A percentile compares a stretch with the other conserved stretches of the same genome.
Evolutionary conservation across 2,888 invertebrate species (phyloP).

Genomic region (Drosophila vallismaia): DNA sequence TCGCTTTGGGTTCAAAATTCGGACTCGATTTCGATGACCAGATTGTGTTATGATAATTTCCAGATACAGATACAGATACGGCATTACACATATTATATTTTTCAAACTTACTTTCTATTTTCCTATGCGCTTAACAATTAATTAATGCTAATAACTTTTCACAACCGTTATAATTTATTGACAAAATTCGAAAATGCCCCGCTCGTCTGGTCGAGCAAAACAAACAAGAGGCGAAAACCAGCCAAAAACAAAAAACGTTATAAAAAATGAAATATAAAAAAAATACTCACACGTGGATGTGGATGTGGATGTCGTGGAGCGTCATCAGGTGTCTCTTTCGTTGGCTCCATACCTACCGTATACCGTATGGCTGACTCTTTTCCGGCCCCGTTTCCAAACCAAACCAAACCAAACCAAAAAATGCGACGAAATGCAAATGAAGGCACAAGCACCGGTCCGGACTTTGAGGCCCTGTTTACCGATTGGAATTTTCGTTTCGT

Average conservation of each 20-base stretch:
- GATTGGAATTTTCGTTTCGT: background rate
- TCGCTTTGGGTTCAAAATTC: slow-evolving; percentile 19
- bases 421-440: slow-evolving; percentile 16
- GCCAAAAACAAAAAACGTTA: background rate
- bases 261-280: background rate
- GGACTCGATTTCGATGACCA: slow-evolving; percentile 15
- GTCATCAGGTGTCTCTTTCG: background rate
- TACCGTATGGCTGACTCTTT: background rate
- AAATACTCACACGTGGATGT: slow-evolving; percentile 25
- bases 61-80: too few relatives aligned
- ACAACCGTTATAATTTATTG: slow-evolving; percentile 80
- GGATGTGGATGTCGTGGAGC: background rate
- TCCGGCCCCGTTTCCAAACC: slow-evolving; percentile 14
- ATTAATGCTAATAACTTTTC: slow-evolving; percentile 82
- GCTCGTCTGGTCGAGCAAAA: slow-evolving; percentile 15
- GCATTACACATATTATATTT: too few relatives aligned
- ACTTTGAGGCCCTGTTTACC: background rate
- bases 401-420: slow-evolving; percentile 6
- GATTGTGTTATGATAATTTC: background rate
- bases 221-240: slow-evolving; percentile 6
- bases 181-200: slow-evolving; percentile 70
- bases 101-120: slow-evolving; percentile 77
- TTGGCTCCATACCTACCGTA: too few relatives aligned
- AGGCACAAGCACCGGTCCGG: background rate
- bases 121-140: slow-evolving; percentile 77